Percentiles rank a stretch among this genome's conserved stretches.
These are phyloP conservation scores for Sturnus vulgaris DNA, from an alignment of 2,113 vertebrate genomes.

Conservation along the genomic window DNA sequence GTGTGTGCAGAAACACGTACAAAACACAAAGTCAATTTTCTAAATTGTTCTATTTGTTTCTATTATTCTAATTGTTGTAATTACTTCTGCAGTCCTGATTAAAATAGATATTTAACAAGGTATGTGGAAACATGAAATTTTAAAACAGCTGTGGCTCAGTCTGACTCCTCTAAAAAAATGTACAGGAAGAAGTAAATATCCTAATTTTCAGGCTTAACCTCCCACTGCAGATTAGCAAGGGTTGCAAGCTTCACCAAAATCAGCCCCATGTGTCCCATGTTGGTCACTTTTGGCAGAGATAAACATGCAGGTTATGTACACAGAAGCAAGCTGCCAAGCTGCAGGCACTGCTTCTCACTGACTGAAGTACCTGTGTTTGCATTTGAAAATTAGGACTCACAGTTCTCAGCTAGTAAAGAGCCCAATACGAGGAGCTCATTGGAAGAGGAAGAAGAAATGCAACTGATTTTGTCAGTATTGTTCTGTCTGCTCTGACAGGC, in stretches of 20 bases:
- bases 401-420: neutral
- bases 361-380: neutral
- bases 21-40: constrained; percentile 9
- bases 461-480: neutral
- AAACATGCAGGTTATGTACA: neutral
- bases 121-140: neutral
- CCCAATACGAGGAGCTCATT: neutral
- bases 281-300: neutral
- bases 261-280: neutral
- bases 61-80: neutral
- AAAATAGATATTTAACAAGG: neutral
- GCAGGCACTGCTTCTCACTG: neutral
- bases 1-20: neutral
- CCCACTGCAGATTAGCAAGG: neutral
- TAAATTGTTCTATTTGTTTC: neutral
- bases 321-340: neutral
- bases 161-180: neutral
- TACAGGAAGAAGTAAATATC: neutral
- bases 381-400: neutral
- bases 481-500: neutral
- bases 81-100: neutral
- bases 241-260: neutral
- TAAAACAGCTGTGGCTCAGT: neutral
- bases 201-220: neutral
- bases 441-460: neutral